Percentiles rank a stretch among this genome's conserved stretches.
phyloP scores from a whole-genome alignment of 2,113 vertebrate genomes.

The Lanius collurio region DNA sequence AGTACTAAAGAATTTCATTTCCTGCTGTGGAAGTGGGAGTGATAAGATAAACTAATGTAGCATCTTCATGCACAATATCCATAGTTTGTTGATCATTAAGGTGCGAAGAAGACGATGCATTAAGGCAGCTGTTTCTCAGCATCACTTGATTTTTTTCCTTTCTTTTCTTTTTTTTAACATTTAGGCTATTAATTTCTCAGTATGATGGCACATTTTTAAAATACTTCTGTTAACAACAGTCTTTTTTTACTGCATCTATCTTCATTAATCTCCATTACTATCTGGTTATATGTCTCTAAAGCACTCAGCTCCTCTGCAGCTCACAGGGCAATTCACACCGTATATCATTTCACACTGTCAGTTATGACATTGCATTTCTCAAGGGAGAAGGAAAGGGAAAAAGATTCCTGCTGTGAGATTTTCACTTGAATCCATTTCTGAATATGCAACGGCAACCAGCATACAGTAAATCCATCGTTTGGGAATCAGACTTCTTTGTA shows the following conservation, averaged over 20 bases:
- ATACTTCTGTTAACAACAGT: neutral
- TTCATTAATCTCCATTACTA: conserved; percentile 20
- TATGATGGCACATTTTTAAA: neutral
- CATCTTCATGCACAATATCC: neutral
- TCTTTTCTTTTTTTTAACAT: neutral
- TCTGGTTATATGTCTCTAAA: neutral
- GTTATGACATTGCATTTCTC: neutral
- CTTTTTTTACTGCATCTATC: neutral
- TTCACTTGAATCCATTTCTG: neutral
- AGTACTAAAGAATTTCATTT: neutral
- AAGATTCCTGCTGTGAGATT: neutral
- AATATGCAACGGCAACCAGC: neutral
- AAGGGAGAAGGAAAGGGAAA: neutral
- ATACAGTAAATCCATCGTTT: neutral
- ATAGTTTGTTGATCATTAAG: neutral
- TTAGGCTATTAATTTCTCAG: neutral
- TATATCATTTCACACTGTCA: conserved; percentile 21
- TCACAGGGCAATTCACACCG: neutral
- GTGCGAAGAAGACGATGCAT: neutral
- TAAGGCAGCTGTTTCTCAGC: neutral
- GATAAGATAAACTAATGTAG: neutral
- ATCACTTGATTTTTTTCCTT: neutral
- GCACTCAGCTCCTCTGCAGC: neutral
- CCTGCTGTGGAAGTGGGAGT: neutral
- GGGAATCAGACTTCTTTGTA: neutral